Conservation (phyloP, 2,113 vertebrate species). For the Telmatochromis brichardi region DNA sequence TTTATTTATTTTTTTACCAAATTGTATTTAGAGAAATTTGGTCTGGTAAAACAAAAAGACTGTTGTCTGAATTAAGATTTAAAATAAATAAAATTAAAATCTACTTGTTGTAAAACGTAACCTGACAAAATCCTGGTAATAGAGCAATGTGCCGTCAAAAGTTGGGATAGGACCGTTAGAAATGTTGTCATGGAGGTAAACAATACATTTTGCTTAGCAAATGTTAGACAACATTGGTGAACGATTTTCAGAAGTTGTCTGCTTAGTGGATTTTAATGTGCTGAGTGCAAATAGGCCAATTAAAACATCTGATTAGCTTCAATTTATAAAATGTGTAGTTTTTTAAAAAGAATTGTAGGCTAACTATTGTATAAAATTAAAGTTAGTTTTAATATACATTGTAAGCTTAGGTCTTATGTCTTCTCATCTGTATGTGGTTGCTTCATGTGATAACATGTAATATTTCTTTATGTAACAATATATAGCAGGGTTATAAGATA, state of each 20-base stretch:
- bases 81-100: not conserved
- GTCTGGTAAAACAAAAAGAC: not conserved
- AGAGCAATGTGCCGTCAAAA: not conserved
- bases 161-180: not conserved
- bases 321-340: not conserved
- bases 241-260: not conserved
- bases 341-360: not conserved
- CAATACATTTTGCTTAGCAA: not conserved
- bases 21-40: not conserved
- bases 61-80: not conserved
- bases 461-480: not conserved
- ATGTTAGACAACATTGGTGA: not conserved
- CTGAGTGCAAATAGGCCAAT: not conserved
- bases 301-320: not conserved
- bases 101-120: not conserved
- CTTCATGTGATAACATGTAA: not conserved
- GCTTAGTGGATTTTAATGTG: not conserved
- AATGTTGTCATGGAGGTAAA: not conserved
- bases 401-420: not conserved
- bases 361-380: not conserved
- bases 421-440: not conserved
- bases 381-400: not conserved
- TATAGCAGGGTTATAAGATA: not conserved
- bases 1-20: too few relatives aligned
- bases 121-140: not conserved